Percentiles rank a stretch among this genome's conserved stretches.
These are phyloP conservation scores for Solen grandis DNA, from an alignment of 1,140 invertebrate species.

Conservation along the genomic window DNA sequence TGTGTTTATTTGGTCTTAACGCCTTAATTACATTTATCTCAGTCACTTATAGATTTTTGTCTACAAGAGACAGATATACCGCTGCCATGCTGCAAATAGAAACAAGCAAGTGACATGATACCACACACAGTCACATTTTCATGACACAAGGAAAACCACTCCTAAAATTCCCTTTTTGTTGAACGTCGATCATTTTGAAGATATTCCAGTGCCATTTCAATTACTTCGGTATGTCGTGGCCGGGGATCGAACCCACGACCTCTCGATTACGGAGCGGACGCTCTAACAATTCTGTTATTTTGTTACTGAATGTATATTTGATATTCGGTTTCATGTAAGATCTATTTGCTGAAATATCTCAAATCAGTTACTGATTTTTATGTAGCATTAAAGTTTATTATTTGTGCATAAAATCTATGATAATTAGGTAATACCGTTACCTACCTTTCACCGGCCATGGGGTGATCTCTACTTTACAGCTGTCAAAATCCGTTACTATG, in stretches of 20 bases:
- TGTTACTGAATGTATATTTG: too few species aligned
- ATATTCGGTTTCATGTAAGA: background rate
- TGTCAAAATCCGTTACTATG: slow-evolving; percentile 56
- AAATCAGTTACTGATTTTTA: background rate
- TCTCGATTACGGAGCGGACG: too few species aligned
- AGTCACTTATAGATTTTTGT: too few species aligned
- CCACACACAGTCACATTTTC: too few species aligned
- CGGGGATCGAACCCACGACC: too few species aligned
- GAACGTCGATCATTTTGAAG: background rate
- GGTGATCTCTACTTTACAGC: slow-evolving; percentile 57
- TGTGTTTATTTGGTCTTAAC: background rate
- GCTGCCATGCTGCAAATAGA: too few species aligned
- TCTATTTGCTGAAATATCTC: background rate
- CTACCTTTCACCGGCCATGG: slow-evolving; percentile 58
- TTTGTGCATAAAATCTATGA: too few species aligned
- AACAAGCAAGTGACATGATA: too few species aligned
- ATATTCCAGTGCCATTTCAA: background rate
- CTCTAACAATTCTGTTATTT: background rate
- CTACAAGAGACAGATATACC: too few species aligned
- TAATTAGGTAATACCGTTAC: background rate
- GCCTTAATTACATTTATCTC: background rate
- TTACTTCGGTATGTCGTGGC: too few species aligned
- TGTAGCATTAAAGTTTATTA: background rate
- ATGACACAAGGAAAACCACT: background rate
- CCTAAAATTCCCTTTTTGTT: background rate